Evolutionary conservation across 1,140 invertebrate genomes (phyloP), one percentile per base, ranked within the genome.

Genomic region (Drosophila burlai): DNA sequence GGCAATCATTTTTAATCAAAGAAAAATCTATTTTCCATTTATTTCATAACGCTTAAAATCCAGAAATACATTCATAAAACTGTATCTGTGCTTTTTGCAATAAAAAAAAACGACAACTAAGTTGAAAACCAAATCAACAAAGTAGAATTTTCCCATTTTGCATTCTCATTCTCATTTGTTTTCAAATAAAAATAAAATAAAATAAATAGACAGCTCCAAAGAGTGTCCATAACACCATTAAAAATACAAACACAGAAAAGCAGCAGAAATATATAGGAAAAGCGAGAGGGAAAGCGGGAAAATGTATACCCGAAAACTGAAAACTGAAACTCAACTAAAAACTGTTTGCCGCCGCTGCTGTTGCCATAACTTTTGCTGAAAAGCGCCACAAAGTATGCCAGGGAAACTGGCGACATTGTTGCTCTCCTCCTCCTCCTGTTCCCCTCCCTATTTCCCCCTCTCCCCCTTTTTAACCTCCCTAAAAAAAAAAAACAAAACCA

Each of bases 361-460:
- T 61, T 46, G 62, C 45, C 75, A 81, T 85, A 81, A 85, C 75
- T 83, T 82, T 76, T 60, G 73, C 73, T 31, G 61, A 67, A 76
- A 82, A 82, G 79, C 83, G 62, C 76, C 77, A 83, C 84, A 86
- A 86, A 83, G 83, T 86, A 83, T 89, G 84, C 80, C 76, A 80
- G 78, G 83, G 83, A 83, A 86, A 83, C 77, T 86, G 76, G 84
- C 84, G 80, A 86, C 83, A 89, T 86, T 86, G 83, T 86, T 86
- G 83, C 84, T 74, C 63, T 61, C 59, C 62, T 42, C n/a, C 11
- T 46, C 2, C 18, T 43, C 68, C 13, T 45, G 40, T 7, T 24
- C 40, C 49, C 24, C 2, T 5, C 9, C n/a, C 46, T 26, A 38
- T 59, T 64, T 42, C 24, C 34, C 16, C 10, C 34, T 2, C 5